Base-by-base conservation (phyloP, 1,140 invertebrate species). In the Calliphora vicina region DNA sequence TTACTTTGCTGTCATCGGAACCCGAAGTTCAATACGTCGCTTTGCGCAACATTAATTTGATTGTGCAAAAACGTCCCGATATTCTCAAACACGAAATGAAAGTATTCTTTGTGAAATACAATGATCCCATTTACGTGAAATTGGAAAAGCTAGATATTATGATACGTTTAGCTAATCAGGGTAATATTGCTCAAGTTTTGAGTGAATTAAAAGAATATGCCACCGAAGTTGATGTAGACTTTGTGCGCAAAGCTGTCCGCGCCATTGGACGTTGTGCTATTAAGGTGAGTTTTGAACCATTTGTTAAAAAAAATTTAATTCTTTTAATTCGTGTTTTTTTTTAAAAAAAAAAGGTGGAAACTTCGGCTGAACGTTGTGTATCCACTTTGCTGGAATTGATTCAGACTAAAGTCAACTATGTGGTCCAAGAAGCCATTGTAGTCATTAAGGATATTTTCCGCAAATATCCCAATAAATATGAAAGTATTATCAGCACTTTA, bases 31-130 rank as follows among this genome's bases (percentile, higher is more conserved):
- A 99, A 91, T 99, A 99, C 90, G 99, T 99, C 13, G 99, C 99
- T 2, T 92, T 99, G 45, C 91, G 99, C 83, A 99, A 99, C 90
- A 99, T 99, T 86, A 99, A 99, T 92, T 93, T 99, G 1, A 99
- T 99, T 86, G 99, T 99, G 23, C 99, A 99, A 91, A 99, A 99
- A 91, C 93, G 99, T 81, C 97, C 98, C 0, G 99, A 99, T 84
- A 99, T 99, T 85, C 91, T 99, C n/a, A 99, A 99, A 90, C 98
- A 99, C 88, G 99, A 99, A 92, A 99, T 99, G 98, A 99, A 99
- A 93, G 99, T 95, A 35, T 99, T 99, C 92, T 99, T 99, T 91
- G 99, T 99, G 17, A 99, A 99, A 88, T 99, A 99, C 92, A 99
- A 99, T 91, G 99, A 99, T 93, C 99, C 99, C 10, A 99, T 99